phyloP scores from a whole-genome alignment of 2,113 vertebrate genomes.

The Chlorocebus sabaeus region DNA sequence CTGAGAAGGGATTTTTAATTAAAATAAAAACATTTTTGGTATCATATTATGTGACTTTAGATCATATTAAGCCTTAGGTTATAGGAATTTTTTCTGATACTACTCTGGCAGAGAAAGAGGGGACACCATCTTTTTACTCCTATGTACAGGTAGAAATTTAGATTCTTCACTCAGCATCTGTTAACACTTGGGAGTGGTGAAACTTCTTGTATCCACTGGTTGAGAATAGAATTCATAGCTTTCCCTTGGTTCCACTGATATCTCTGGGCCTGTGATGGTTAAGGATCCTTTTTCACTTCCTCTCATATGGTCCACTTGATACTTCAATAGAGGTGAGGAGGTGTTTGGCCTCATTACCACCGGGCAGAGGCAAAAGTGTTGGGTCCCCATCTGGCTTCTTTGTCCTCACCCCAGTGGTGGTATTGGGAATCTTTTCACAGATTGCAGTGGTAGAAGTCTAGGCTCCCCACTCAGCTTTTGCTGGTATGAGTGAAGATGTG shows the following conservation, averaged over 20 bases:
- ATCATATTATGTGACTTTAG: too few relatives aligned
- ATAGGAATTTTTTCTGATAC: too few relatives aligned
- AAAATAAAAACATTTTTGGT: neutral
- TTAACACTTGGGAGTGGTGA: neutral
- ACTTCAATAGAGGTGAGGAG: neutral
- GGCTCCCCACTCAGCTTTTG: too few relatives aligned
- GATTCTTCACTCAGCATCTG: too few relatives aligned
- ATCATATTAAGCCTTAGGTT: too few relatives aligned
- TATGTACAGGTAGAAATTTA: too few relatives aligned
- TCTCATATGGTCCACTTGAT: too few relatives aligned
- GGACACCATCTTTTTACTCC: neutral
- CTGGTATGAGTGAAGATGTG: too few relatives aligned
- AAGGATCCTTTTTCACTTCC: rapidly evolving
- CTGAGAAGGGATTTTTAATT: neutral
- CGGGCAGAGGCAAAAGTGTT: neutral
- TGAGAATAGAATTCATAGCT: neutral
- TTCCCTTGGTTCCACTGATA: neutral
- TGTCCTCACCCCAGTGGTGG: neutral
- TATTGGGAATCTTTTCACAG: neutral
- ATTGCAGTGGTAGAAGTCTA: neutral
- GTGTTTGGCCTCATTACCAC: too few relatives aligned
- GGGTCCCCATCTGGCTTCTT: neutral
- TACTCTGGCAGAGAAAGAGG: neutral
- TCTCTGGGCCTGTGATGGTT: neutral
- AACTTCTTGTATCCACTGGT: neutral